phyloP scores from a whole-genome alignment of 2,888 invertebrate genomes.

The Hydroisotoma schaefferi region DNA sequence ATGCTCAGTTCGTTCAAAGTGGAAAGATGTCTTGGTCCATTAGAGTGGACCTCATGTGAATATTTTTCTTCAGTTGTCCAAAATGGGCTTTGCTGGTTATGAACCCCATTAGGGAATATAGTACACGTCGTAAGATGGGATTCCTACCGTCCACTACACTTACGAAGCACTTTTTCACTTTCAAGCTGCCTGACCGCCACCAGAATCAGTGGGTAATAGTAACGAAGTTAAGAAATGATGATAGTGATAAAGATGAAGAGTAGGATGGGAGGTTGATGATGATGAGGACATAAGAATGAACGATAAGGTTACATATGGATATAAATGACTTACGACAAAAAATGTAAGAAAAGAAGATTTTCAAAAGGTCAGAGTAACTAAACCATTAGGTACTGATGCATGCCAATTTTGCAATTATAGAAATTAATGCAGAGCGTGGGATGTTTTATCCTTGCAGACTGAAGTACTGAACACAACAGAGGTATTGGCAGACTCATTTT shows the following conservation, averaged over 20 bases:
- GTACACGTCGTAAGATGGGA: background rate
- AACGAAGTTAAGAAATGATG: slow-evolving; percentile 4
- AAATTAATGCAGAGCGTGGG: too few relatives aligned
- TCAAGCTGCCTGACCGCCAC: slow-evolving; percentile 2
- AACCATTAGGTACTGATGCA: too few relatives aligned
- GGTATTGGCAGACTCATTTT: too few relatives aligned
- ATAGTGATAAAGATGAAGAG: background rate
- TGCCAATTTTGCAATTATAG: too few relatives aligned
- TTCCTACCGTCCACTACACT: background rate
- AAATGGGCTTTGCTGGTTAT: slow-evolving; percentile 22
- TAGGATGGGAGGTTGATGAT: too few relatives aligned
- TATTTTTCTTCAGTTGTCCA: slow-evolving; percentile 18
- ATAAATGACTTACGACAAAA: too few relatives aligned
- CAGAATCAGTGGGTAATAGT: slow-evolving; percentile 8
- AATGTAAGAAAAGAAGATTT: too few relatives aligned
- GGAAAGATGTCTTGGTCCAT: slow-evolving; percentile 16
- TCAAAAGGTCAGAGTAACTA: too few relatives aligned
- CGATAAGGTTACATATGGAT: too few relatives aligned
- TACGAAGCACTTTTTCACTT: slow-evolving; percentile 14
- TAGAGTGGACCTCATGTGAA: slow-evolving; percentile 20
- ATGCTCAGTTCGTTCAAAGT: background rate
- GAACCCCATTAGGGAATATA: slow-evolving; percentile 21
- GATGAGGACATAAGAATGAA: too few relatives aligned
- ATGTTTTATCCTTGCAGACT: too few relatives aligned
- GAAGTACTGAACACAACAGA: too few relatives aligned